Conservation (phyloP, 2,888 invertebrate genomes). For the Achlya flavicornis region DNA sequence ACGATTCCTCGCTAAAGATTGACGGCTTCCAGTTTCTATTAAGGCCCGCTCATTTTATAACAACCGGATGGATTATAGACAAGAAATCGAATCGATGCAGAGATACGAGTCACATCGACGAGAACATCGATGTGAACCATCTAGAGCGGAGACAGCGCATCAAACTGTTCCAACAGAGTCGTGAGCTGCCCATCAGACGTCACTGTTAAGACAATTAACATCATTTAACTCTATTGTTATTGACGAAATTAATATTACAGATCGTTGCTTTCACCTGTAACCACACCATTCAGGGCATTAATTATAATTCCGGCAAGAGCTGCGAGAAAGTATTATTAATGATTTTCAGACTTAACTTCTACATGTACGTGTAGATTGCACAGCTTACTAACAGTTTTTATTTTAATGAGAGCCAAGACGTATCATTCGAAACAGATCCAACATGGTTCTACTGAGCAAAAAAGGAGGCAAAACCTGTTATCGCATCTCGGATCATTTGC, state of each 20-base stretch:
- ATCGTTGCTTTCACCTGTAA: slow-evolving; percentile 14
- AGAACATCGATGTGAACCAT: slow-evolving; percentile 4
- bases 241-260: slow-evolving; percentile 15
- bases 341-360: slow-evolving; percentile 5
- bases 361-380: not conserved
- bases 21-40: slow-evolving; percentile 8
- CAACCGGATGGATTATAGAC: slow-evolving; percentile 4
- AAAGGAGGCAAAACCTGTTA: not conserved
- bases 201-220: slow-evolving; percentile 25
- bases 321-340: slow-evolving; percentile 7
- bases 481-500: not conserved
- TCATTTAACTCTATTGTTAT: slow-evolving; percentile 28
- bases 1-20: slow-evolving; percentile 1
- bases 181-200: slow-evolving; percentile 29
- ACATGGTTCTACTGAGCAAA: not conserved
- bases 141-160: slow-evolving; percentile 3
- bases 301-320: slow-evolving; percentile 1
- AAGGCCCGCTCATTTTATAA: slow-evolving; percentile 1
- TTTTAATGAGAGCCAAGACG: not conserved
- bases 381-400: not conserved
- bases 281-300: slow-evolving; percentile 5
- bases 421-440: not conserved
- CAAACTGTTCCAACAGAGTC: slow-evolving; percentile 17
- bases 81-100: slow-evolving; percentile 1
- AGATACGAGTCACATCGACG: not conserved